Base-by-base conservation (phyloP, 2,113 vertebrate genomes). In the Gasterosteus aculeatus region DNA sequence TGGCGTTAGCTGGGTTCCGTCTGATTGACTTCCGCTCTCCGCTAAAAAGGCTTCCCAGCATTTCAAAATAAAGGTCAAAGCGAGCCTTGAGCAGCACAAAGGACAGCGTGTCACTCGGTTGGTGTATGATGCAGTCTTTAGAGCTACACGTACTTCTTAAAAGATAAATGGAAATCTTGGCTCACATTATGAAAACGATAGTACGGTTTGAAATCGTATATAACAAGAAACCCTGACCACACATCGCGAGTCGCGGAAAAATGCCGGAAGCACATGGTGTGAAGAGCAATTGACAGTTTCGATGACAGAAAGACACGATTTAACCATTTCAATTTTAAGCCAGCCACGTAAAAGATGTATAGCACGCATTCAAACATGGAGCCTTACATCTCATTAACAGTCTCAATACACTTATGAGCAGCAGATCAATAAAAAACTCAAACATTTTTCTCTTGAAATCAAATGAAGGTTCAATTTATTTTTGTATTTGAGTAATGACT, bases 61-160 rank as follows among this genome's bases (percentile, higher is more conserved):
- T 76, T 80, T 81, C 72, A 89, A 72, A 90, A 87, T 85, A 87
- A 85, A 66, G 54, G 53, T 3, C 7, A 2, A 0, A 12, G 5
- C 31, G 18, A 46, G 4, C 6, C 6, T 12, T 15, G 7, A 53
- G 54, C 41, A 10, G 16, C 44, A 42, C 35, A 49, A 57, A 54
- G 3, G 26, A 26, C 3, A 22, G 6, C 1, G 8, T 15, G 18
- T 10, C 26, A 1, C 29, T 31, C 0, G 0, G 29, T 18, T 38
- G 4, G 47, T 18, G 1, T 4, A 11, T 16, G 3, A 7, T 2
- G 10, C 33, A 31, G 7, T 2, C 4, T 41, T 9, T 10, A 22
- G 0, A 16, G 42, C 2, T 33, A 53, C 2, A 38, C 18, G 4
- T 31, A 0, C 3, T 22, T 3, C 1, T 42, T 22, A 19, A 44